Evolutionary conservation across 2,888 invertebrate species (phyloP).

Genomic region (Vanessa cardui): DNA sequence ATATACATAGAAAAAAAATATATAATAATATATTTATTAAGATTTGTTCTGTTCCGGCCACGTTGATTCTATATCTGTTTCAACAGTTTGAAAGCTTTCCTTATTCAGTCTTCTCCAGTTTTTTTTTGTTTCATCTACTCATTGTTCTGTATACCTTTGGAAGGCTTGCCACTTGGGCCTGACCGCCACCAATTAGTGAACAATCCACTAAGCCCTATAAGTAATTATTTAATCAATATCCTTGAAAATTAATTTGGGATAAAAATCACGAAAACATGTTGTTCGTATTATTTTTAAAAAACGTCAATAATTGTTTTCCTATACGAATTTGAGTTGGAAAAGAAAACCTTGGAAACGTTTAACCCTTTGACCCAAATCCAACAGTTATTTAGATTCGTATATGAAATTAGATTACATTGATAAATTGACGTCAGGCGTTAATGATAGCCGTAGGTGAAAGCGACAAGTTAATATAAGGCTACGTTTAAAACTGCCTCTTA

Average conservation of each 20-base stretch:
- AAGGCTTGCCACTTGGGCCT: no score
- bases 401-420: conserved; percentile 55
- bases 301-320: conserved; percentile 3
- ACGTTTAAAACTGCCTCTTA: neutral
- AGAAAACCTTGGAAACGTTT: conserved; percentile 24
- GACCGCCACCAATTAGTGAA: neutral
- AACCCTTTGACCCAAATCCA: conserved; percentile 52
- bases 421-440: conserved; percentile 50
- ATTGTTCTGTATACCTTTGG: no score
- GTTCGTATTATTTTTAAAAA: neutral
- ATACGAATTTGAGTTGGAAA: neutral
- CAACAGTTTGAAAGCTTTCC: no score
- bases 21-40: no score
- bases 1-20: no score
- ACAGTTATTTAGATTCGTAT: conserved; percentile 51
- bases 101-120: no score
- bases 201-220: neutral
- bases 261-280: neutral
- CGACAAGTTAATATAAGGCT: conserved; percentile 11
- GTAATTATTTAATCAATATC: neutral
- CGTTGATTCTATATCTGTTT: no score
- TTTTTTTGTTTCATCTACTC: no score
- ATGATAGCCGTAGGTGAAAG: conserved; percentile 13
- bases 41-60: no score
- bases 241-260: neutral